phyloP scores from a whole-genome alignment of 2,113 vertebrate species.

The Rhinolophus sinicus region DNA sequence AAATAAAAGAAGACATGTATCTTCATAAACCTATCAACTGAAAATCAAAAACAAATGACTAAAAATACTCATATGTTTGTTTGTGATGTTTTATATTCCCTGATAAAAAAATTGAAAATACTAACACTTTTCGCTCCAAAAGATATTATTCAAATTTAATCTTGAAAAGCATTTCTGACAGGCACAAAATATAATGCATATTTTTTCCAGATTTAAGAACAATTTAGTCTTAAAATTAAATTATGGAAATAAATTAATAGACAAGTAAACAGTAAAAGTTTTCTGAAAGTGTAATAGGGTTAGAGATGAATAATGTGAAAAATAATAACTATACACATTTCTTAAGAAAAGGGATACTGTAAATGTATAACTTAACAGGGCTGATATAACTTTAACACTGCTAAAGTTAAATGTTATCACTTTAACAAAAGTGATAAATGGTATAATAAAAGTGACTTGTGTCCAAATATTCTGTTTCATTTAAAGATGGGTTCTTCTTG shows the following conservation, averaged over 20 bases:
- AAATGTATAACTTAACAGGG: background rate
- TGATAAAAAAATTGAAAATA: background rate
- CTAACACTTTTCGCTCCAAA: background rate
- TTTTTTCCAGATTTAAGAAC: background rate
- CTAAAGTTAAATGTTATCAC: no score
- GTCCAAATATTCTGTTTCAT: background rate
- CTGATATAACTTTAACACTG: background rate
- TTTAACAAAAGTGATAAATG: no score
- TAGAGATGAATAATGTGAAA: background rate
- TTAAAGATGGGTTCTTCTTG: background rate
- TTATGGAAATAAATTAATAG: background rate
- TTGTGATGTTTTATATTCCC: background rate
- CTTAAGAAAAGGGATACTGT: background rate
- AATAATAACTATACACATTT: background rate
- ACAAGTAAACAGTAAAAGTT: background rate
- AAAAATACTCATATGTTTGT: background rate
- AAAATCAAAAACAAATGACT: background rate
- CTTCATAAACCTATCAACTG: background rate
- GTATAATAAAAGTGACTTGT: no score
- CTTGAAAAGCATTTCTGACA: background rate
- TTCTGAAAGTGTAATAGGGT: background rate
- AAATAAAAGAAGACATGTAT: background rate
- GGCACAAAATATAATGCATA: background rate
- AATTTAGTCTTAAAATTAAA: background rate
- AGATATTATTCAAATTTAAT: background rate